Evolutionary conservation across 2,113 vertebrate genomes (phyloP).

Genomic region (Alethe castanea): DNA sequence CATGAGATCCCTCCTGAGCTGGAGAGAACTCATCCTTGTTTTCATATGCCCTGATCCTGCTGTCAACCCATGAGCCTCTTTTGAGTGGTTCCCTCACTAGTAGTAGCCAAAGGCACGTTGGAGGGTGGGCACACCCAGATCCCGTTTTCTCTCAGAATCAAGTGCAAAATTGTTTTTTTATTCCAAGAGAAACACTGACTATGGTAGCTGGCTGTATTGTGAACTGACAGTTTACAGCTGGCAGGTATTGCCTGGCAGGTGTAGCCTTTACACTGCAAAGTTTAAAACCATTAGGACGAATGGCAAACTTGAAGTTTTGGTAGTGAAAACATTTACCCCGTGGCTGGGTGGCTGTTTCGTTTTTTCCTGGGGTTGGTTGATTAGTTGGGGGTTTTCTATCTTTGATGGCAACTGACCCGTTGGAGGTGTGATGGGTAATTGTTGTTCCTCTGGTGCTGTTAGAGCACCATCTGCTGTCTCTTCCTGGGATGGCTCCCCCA

Average conservation of each 20-base stretch:
- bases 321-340: not conserved
- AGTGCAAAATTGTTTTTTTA: not conserved
- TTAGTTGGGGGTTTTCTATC: not conserved
- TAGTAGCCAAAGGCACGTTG: not conserved
- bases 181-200: not conserved
- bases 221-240: not conserved
- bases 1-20: not conserved
- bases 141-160: not conserved
- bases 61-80: not conserved
- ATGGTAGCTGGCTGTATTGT: not conserved
- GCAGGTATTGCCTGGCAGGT: not conserved
- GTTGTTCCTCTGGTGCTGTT: not conserved
- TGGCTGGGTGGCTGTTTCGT: not conserved
- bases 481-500: not conserved
- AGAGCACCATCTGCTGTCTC: not conserved
- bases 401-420: accelerated
- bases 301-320: not conserved
- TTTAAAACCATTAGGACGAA: not conserved
- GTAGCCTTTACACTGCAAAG: not conserved
- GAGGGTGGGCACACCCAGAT: not conserved
- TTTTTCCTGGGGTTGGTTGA: not conserved
- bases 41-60: not conserved
- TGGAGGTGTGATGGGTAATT: no score
- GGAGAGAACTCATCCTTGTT: not conserved
- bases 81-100: not conserved